Base-by-base conservation (phyloP, 35 echinoderm and acorn worm species). In the Chiridota heheva region DNA sequence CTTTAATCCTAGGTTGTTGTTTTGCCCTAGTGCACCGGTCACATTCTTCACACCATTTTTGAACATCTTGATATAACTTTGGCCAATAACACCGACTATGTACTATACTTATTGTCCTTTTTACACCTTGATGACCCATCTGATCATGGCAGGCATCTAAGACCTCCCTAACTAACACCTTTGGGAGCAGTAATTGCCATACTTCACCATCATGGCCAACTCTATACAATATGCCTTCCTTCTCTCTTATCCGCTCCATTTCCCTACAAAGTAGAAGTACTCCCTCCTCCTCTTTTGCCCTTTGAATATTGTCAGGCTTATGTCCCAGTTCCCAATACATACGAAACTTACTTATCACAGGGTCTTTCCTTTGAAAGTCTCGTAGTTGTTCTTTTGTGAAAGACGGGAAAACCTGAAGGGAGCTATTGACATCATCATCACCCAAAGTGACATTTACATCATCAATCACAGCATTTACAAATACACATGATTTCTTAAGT, bases 221-320 rank as follows among this genome's bases (percentile, higher is more conserved):
- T 70, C 63, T 45, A 33, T 83, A 83, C 3, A 83, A 44, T 20
- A 83, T 13, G 20, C 42, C 35, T 36, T 83, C 36, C 28, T 70
- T 40, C 28, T 67, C 47, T 20, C 20, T 2, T 36, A 83, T 0
- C 0, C 43, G 44, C 36, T 51, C 42, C 41, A 42, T 57, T 31
- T 70, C 30, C 58, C 80, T 63, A 17, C 69, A 38, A 0, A 83
- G 64, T 5, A 69, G 31, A 10, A 12, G 47, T 51, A 10, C n/a
- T n/a, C n/a, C n/a, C n/a, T n/a, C n/a, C n/a, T n/a, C n/a, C n/a
- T n/a, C n/a, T n/a, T n/a, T n/a, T 51, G 47, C 22, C 22, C 60
- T 13, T 8, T 22, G 8, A 22, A 6, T 8, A 13, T 29, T 16
- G 27, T n/a, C n/a, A n/a, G n/a, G n/a, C n/a, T n/a, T n/a, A n/a